Evolutionary conservation across 2,797 vertebrate species (phyloP).

Genomic region (Betta splendens): DNA sequence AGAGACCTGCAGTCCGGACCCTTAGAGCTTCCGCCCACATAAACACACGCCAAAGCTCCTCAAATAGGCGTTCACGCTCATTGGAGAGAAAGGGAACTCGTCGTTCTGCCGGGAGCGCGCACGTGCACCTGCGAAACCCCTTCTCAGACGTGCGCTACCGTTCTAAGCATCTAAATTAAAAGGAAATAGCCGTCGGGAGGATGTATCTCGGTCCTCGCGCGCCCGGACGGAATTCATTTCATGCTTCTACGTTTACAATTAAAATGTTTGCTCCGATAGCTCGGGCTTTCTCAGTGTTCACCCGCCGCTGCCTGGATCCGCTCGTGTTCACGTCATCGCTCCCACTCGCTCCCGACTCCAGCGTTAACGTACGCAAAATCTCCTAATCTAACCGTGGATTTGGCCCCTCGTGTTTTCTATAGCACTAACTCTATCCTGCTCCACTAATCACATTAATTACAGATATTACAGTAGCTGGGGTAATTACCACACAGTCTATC

Average conservation of each 20-base stretch:
- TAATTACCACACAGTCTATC: conserved; percentile 68
- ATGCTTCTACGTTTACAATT: conserved; percentile 30
- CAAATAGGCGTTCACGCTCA: conserved; percentile 49
- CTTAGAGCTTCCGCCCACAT: conserved; percentile 43
- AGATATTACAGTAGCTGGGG: conserved; percentile 68
- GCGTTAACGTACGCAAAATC: conserved; percentile 54
- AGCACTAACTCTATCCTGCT: conserved; percentile 69
- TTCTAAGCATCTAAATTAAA: conserved; percentile 36
- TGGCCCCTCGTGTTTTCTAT: conserved; percentile 59
- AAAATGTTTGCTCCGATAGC: conserved; percentile 28
- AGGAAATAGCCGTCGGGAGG: conserved; percentile 12
- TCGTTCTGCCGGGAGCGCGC: conserved; percentile 19
- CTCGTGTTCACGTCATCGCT: conserved; percentile 35
- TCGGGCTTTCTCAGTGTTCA: conserved; percentile 41
- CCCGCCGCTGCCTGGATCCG: conserved; percentile 34
- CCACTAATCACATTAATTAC: conserved; percentile 77
- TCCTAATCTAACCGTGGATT: conserved; percentile 50
- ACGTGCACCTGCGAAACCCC: conserved; percentile 37
- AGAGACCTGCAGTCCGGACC: conserved; percentile 37
- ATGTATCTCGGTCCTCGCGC: conserved; percentile 35
- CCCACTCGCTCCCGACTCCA: conserved; percentile 23
- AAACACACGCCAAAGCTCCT: conserved; percentile 33
- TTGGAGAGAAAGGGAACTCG: conserved; percentile 41
- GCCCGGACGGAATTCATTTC: conserved; percentile 42
- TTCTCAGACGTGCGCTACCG: conserved; percentile 29